Base-by-base conservation (phyloP, 2,888 invertebrate genomes). In the Athripsodes cinereus region DNA sequence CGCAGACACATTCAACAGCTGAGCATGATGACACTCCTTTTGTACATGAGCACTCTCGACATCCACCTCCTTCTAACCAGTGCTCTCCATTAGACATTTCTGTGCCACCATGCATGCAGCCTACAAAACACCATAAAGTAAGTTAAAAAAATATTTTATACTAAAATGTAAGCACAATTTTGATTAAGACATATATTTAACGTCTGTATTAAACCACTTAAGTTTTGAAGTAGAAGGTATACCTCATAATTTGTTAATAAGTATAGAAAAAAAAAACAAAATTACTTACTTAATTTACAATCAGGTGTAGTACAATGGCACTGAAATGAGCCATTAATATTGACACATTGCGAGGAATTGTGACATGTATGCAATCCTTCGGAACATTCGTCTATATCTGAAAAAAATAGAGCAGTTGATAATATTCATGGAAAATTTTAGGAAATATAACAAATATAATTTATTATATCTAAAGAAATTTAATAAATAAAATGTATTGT, bases 331-430 rank as follows among this genome's bases (percentile, higher is more conserved):
- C 94, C 93, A 51, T 88, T 84, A 8, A 81, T 85, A 72, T 93
- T 93, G 66, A 87, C 78, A 74, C 93, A 94, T 65, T 81, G 81
- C 65, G 91, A 87, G 66, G 83, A 84, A 49, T 83, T 80, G 70
- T 91, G 90, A 71, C 94, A 94, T 61, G 89, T 89, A 74, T 91
- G 88, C 65, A 80, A 78, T 63, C 84, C 84, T 68, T 86, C 85
- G 67, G 79, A 76, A 70, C 94, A 93, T 74, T 93, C 93, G 73
- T 93, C 86, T 57, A 92, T 83, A 77, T 93, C 92, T 89, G 72
- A 18, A 79, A 76, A 46, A 18, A 50, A 50, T 11, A 50, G 8
- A 16, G 10, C 40, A 40, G n/a, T n/a, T n/a, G n/a, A n/a, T n/a
- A n/a, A n/a, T n/a, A n/a, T n/a, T n/a, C n/a, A n/a, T n/a, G n/a